Evolutionary conservation across 1,140 invertebrate genomes (phyloP), one percentile per base, ranked within the genome.

Genomic region (Lucilia sericata): DNA sequence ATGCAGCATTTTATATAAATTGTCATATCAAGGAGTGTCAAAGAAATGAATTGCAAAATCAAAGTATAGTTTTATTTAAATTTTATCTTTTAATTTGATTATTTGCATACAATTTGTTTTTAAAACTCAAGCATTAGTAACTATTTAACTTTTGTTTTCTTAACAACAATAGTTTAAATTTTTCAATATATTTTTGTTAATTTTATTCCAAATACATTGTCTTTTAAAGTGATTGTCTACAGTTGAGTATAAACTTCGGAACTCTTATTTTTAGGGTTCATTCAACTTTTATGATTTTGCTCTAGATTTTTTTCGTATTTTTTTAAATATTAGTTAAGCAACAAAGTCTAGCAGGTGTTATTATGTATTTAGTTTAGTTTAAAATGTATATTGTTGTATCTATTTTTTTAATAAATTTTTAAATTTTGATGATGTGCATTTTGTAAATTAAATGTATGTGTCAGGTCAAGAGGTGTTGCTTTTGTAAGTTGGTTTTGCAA

Each of bases 271-370:
- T 34, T 30, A 30, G 25, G n/a, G 65, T 70, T 70, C 65, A 70
- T 70, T 70, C 65, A 70, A 70, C 65, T 70, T 70, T 70, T 70
- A 70, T 70, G 65, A 70, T 70, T 70, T 70, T 70, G 19, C 65
- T 70, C 65, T 70, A 19, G 19, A 21, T 70, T 70, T 70, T 8
- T 21, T 60, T 19, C 14, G n/a, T 65, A 2, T n/a, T n/a, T 21
- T 21, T 70, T 21, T 1, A 70, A 70, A 65, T 30, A 30, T 21
- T 14, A 19, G 3, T 65, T 21, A 70, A 21, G n/a, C 5, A 70
- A 70, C 5, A 70, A 70, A 21, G 19, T 70, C 17, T 70, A 21
- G 4, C 65, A 70, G 65, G 65, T 70, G 65, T 70, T 70, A 7
- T 70, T 19, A 70, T 60, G 17, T n/a, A 17, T 60, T 17, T 2